phyloP scores from a whole-genome alignment of 1,140 invertebrate genomes.

The Arion vulgaris region DNA sequence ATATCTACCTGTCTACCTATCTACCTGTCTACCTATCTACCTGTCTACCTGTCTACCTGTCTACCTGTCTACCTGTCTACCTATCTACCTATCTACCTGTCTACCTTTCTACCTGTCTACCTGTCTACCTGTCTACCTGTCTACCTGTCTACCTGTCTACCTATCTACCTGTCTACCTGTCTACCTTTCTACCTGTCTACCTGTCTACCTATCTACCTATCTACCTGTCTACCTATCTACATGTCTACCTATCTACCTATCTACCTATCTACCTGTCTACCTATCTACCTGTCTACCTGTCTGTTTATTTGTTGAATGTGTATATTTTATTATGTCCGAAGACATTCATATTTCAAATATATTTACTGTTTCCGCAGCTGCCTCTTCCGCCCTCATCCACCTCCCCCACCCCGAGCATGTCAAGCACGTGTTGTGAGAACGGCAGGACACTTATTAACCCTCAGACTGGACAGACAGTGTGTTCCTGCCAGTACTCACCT shows the following conservation, averaged over 20 bases:
- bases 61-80: background rate
- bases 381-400: conserved; percentile 48
- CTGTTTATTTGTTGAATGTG: too few relatives aligned
- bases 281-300: too few relatives aligned
- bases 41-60: too few relatives aligned
- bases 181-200: too few relatives aligned
- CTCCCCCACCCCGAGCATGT: conserved; percentile 64
- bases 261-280: too few relatives aligned
- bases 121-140: background rate
- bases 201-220: too few relatives aligned
- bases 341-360: too few relatives aligned
- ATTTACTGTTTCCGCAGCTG: conserved; percentile 25
- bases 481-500: conserved; percentile 91
- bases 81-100: background rate
- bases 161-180: too few relatives aligned
- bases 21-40: background rate
- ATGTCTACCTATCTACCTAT: too few relatives aligned
- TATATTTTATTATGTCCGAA: too few relatives aligned
- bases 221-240: too few relatives aligned
- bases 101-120: background rate
- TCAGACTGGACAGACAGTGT: conserved; percentile 93
- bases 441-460: conserved; percentile 95
- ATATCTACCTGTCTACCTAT: background rate
- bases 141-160: too few relatives aligned
- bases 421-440: conserved; percentile 85